Evolutionary conservation across 2,113 vertebrate genomes (phyloP).

Genomic region (Mola mola): DNA sequence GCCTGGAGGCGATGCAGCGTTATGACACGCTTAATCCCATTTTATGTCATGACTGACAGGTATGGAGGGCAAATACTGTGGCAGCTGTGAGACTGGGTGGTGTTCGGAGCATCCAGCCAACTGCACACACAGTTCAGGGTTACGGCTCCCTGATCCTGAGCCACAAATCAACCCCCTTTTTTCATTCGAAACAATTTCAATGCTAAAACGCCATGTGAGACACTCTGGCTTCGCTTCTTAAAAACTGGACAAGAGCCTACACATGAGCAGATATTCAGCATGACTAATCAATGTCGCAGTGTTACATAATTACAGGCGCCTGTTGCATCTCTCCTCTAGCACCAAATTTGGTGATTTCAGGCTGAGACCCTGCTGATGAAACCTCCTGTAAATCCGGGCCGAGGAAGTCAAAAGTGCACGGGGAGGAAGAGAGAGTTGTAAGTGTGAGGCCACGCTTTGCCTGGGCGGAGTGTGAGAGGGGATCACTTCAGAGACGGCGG

Average conservation of each 20-base stretch:
- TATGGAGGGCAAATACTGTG: conserved; percentile 41
- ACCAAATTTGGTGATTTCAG: conserved; percentile 53
- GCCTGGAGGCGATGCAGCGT: conserved; percentile 26
- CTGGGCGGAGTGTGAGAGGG: neutral
- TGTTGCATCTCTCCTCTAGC: conserved; percentile 2
- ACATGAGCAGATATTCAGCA: conserved; percentile 22
- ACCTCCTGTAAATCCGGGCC: neutral
- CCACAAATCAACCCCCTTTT: no score
- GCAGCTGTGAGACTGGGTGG: conserved; percentile 34
- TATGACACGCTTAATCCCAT: conserved; percentile 39
- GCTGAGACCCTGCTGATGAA: conserved; percentile 3
- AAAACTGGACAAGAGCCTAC: conserved; percentile 13
- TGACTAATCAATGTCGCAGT: conserved; percentile 43
- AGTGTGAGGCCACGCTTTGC: neutral
- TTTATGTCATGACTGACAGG: conserved; percentile 46
- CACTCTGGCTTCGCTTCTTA: conserved; percentile 9
- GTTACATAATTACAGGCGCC: conserved; percentile 43
- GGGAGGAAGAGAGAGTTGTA: neutral
- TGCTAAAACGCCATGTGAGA: conserved; percentile 10
- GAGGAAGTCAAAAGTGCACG: neutral
- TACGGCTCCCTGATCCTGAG: no score
- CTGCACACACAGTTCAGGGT: neutral
- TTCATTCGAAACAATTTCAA: no score
- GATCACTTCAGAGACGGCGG: neutral
- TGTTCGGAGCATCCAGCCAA: conserved; percentile 22